Percentiles rank a stretch among this genome's conserved stretches.
These are phyloP conservation scores for Petrosia ficiformis DNA, from an alignment of 37 sponge, comb jelly and placozoan genomes.

Conservation along the genomic window DNA sequence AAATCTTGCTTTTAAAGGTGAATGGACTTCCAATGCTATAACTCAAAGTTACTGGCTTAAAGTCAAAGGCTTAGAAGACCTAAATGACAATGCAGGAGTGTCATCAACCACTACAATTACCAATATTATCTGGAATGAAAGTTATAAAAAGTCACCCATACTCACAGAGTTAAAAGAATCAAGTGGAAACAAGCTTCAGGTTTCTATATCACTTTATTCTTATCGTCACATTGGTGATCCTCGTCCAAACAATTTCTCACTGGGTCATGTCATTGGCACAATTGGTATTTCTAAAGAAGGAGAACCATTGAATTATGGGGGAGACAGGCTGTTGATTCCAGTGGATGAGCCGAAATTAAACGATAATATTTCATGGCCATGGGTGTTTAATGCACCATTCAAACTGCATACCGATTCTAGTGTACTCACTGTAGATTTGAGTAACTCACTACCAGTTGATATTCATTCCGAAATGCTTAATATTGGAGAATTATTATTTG, in stretches of 20 bases:
- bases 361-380: background rate
- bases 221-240: conserved; percentile 14
- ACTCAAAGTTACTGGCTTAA: conserved; percentile 4
- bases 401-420: background rate
- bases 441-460: conserved; percentile 26
- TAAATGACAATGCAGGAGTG: background rate
- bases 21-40: background rate
- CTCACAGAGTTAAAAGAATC: background rate
- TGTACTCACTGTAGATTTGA: conserved; percentile 11
- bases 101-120: background rate
- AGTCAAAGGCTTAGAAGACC: background rate
- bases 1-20: conserved; percentile 8
- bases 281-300: conserved; percentile 13
- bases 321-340: conserved; percentile 5
- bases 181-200: background rate
- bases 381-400: conserved; percentile 12
- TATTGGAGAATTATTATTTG: conserved; percentile 1
- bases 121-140: background rate
- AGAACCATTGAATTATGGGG: conserved; percentile 29
- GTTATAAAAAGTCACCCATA: background rate
- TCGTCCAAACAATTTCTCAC: conserved; percentile 6
- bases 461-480: background rate
- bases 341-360: background rate
- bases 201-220: no score
- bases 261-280: conserved; percentile 27